Percentiles rank a stretch among this genome's conserved stretches.
Evolutionary conservation across 2,888 invertebrate genomes (phyloP).

Genomic region (Ischnus inquisitorius): DNA sequence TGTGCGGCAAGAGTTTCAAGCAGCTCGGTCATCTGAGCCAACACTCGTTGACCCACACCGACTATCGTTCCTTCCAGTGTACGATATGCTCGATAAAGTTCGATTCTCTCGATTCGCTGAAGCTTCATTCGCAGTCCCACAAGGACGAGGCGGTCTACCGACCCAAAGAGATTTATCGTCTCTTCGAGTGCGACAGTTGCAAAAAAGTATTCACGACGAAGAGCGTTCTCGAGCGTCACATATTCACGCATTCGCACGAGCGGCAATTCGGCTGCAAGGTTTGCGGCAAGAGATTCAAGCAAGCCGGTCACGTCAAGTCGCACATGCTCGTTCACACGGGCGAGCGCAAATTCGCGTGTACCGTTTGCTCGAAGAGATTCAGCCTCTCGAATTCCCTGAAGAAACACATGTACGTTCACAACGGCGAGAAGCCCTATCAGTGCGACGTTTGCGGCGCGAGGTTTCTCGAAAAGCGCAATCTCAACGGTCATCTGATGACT

Average conservation of each 20-base stretch:
- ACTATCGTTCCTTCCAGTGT: slow-evolving; percentile 79
- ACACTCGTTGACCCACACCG: slow-evolving; percentile 78
- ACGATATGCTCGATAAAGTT: slow-evolving; percentile 75
- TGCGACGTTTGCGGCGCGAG: slow-evolving; percentile 80
- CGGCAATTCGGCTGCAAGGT: slow-evolving; percentile 85
- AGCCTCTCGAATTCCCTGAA: slow-evolving; percentile 85
- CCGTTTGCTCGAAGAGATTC: slow-evolving; percentile 86
- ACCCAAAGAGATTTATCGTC: slow-evolving; percentile 72
- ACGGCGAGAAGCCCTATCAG: slow-evolving; percentile 81
- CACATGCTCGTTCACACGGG: slow-evolving; percentile 87
- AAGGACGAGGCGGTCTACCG: slow-evolving; percentile 64
- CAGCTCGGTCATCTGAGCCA: slow-evolving; percentile 80
- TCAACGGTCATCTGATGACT: slow-evolving; percentile 80
- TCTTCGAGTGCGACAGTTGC: slow-evolving; percentile 85
- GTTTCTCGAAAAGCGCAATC: slow-evolving; percentile 79
- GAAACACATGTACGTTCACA: slow-evolving; percentile 86
- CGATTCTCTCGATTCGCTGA: slow-evolving; percentile 75
- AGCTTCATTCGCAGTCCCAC: slow-evolving; percentile 74
- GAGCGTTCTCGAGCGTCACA: slow-evolving; percentile 86
- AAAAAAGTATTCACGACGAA: slow-evolving; percentile 86
- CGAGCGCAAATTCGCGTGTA: slow-evolving; percentile 86
- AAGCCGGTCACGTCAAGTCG: slow-evolving; percentile 85
- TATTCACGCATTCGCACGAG: slow-evolving; percentile 86
- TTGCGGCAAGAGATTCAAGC: slow-evolving; percentile 86
- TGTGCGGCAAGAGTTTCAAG: slow-evolving; percentile 81